Evolutionary conservation across 2,797 vertebrate genomes (phyloP), one percentile per base, ranked within the genome.

Genomic region (Poeciliopsis turneri): DNA sequence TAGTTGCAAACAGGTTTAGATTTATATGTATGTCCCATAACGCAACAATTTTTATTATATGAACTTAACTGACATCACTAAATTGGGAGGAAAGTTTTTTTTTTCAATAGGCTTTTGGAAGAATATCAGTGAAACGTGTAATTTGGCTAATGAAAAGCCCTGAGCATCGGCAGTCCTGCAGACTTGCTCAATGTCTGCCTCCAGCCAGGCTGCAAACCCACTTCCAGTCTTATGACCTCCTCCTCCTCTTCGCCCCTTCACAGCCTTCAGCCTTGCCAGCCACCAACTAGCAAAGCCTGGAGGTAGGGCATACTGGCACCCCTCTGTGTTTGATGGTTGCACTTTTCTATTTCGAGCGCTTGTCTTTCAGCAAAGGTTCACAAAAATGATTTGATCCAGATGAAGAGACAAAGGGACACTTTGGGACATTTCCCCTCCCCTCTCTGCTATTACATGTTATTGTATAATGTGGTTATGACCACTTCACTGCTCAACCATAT

Each of bases 291-390:
- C 87, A 80, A 84, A 84, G 82, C 90, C 90, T 85, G 13, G 84
- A 94, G 89, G 89, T 89, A 89, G 87, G 92, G 77, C 91, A 92
- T 55, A 57, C 75, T 91, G 90, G 86, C 84, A 86, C 82, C 80
- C 64, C 73, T 77, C 78, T 83, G 74, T 8, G 8, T 77, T 81
- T 78, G 74, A 78, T 84, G 74, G 80, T 73, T 82, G 66, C 76
- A 53, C 84, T 72, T 76, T 73, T 82, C 89, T 92, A 88, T 93
- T 93, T 92, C 83, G 73, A 89, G 74, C 69, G 64, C 85, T 84
- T 80, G 43, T 71, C 78, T 80, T 92, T 87, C 85, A 81, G 88
- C 81, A 80, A 81, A 88, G 82, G 89, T 91, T 87, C 84, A 79
- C 82, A 86, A 85, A 89, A 89, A 84, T 90, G 84, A 82, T 83